These are phyloP conservation scores for Fopius arisanus DNA, from an alignment of 1,140 invertebrate genomes.

Conservation along the genomic window DNA sequence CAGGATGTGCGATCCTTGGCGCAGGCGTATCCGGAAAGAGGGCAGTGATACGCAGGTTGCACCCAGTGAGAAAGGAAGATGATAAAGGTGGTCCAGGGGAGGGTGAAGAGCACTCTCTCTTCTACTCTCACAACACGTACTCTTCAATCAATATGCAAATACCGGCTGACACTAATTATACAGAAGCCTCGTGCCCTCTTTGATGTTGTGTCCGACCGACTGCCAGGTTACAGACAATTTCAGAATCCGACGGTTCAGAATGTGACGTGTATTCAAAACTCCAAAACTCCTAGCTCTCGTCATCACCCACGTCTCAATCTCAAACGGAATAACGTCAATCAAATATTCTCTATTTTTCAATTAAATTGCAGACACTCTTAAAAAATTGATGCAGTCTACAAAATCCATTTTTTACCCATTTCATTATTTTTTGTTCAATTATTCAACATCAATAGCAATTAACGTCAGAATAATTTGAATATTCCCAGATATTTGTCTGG, in stretches of 20 bases:
- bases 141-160: constrained; percentile 65
- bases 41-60: constrained; percentile 18
- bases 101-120: constrained; percentile 30
- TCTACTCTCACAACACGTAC: constrained; percentile 43
- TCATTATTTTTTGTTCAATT: too few species aligned
- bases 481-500: too few species aligned
- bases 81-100: constrained; percentile 14
- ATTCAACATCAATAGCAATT: too few species aligned
- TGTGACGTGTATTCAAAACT: constrained; percentile 2
- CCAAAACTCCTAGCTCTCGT: not conserved
- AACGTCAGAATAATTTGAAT: too few species aligned
- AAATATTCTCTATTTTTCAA: too few species aligned
- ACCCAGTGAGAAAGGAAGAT: constrained; percentile 31
- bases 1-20: not conserved
- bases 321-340: too few species aligned
- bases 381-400: too few species aligned
- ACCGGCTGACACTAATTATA: constrained; percentile 63
- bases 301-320: too few species aligned
- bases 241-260: not conserved
- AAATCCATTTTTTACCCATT: too few species aligned
- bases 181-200: constrained; percentile 60
- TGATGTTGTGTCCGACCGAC: constrained; percentile 53
- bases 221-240: constrained; percentile 24
- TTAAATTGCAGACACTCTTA: too few species aligned
- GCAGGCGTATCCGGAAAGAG: constrained; percentile 31